Percentiles rank a stretch among this genome's conserved stretches.
Evolutionary conservation across 2,888 invertebrate genomes (phyloP).

Genomic region (Corbicula japonica): DNA sequence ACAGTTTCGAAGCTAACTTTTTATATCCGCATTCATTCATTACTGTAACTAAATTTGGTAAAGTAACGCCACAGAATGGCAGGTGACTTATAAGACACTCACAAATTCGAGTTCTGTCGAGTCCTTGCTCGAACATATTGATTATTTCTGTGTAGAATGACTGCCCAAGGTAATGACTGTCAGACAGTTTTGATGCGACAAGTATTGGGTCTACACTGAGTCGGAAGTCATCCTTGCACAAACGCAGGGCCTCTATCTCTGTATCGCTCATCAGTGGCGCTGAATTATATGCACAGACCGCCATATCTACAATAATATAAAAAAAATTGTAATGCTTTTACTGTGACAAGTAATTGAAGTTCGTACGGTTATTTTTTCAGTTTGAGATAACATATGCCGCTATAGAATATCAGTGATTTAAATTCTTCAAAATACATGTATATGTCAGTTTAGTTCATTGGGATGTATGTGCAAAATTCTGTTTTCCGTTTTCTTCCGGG

Average conservation of each 20-base stretch:
- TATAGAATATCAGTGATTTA: too few species aligned
- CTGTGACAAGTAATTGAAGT: too few species aligned
- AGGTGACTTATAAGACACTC: slow-evolving; percentile 1
- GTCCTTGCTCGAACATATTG: background rate
- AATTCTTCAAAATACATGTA: too few species aligned
- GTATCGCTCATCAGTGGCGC: too few species aligned
- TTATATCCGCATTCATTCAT: slow-evolving; percentile 35
- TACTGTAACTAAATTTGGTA: slow-evolving; percentile 3
- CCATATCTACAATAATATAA: too few species aligned
- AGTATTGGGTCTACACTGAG: background rate
- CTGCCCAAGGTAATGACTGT: background rate
- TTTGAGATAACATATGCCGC: too few species aligned
- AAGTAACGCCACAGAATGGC: background rate
- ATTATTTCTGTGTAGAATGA: background rate
- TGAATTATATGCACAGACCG: too few species aligned
- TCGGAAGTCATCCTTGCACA: background rate
- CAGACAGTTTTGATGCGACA: background rate
- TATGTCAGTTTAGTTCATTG: too few species aligned
- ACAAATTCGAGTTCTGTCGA: background rate
- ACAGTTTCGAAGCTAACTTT: slow-evolving; percentile 17
- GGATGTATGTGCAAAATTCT: too few species aligned
- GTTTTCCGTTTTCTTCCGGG: too few species aligned
- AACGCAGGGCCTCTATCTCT: background rate
- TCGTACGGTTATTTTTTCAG: too few species aligned
- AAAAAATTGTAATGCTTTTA: too few species aligned